phyloP scores from a whole-genome alignment of 2,888 invertebrate genomes.

The Margaritifera margaritifera region DNA sequence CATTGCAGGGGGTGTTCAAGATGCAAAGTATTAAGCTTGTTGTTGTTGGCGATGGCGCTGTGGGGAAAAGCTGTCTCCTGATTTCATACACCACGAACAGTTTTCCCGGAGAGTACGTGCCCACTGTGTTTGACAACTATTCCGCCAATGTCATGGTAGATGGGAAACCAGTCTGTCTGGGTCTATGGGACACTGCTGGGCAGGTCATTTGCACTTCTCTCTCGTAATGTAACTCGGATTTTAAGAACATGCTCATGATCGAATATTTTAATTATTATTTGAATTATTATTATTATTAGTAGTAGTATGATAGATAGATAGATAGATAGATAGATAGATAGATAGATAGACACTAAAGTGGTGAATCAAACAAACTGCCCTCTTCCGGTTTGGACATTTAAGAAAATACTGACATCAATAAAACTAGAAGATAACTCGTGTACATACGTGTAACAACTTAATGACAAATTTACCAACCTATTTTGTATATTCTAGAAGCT shows the following conservation, averaged over 20 bases:
- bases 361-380: not conserved
- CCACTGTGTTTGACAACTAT: slow-evolving; percentile 70
- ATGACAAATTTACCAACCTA: too few relatives aligned
- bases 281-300: not conserved
- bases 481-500: too few relatives aligned
- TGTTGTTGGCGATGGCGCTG: slow-evolving; percentile 62
- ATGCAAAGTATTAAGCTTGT: slow-evolving; percentile 55
- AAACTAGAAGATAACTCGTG: too few relatives aligned
- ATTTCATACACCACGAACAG: slow-evolving; percentile 60
- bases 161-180: slow-evolving; percentile 52
- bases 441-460: too few relatives aligned
- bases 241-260: not conserved
- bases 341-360: not conserved
- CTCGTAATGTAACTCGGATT: not conserved
- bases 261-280: slow-evolving; percentile 1
- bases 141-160: slow-evolving; percentile 53
- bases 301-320: too few relatives aligned
- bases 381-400: not conserved
- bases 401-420: too few relatives aligned
- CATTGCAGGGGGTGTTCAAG: too few relatives aligned
- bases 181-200: slow-evolving; percentile 67
- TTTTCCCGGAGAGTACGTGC: slow-evolving; percentile 67
- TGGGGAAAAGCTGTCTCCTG: slow-evolving; percentile 66
- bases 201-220: slow-evolving; percentile 45
- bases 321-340: not conserved